These are phyloP conservation scores for Phalera bucephala DNA, from an alignment of 2,888 invertebrate species.

Conservation along the genomic window DNA sequence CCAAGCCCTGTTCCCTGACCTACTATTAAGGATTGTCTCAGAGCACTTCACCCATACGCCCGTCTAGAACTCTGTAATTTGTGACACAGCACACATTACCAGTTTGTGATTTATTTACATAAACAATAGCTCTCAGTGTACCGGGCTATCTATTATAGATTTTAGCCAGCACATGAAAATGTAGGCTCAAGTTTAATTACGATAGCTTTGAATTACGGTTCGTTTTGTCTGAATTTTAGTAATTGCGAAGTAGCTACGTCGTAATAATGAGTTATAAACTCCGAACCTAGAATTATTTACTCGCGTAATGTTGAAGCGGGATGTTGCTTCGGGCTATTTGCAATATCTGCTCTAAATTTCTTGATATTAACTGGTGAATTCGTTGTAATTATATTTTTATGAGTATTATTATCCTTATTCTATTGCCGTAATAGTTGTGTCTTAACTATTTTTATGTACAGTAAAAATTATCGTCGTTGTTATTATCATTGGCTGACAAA, in stretches of 20 bases:
- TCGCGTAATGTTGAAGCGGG: constrained; percentile 10
- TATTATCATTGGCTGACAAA: too few relatives aligned
- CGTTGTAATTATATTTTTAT: too few relatives aligned
- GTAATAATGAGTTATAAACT: constrained; percentile 14
- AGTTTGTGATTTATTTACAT: constrained; percentile 72
- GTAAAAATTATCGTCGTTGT: too few relatives aligned
- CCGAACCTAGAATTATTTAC: constrained; percentile 21
- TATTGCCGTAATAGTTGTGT: too few relatives aligned
- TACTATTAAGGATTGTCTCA: constrained; percentile 73
- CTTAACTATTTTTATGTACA: too few relatives aligned
- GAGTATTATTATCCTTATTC: too few relatives aligned
- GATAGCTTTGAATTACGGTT: constrained; percentile 30
- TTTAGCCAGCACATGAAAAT: constrained; percentile 37
- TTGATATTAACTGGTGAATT: neutral
- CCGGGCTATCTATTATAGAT: constrained; percentile 56
- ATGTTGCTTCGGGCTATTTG: neutral
- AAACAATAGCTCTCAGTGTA: constrained; percentile 54
- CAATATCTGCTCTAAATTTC: neutral
- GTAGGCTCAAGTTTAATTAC: constrained; percentile 43
- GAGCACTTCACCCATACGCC: constrained; percentile 61
- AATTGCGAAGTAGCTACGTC: constrained; percentile 11
- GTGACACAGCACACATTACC: constrained; percentile 58
- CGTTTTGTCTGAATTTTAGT: constrained; percentile 23
- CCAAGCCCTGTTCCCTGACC: constrained; percentile 55
- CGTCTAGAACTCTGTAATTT: constrained; percentile 67